phyloP scores from a whole-genome alignment of 2,888 invertebrate species.

The Dione vanillae region DNA sequence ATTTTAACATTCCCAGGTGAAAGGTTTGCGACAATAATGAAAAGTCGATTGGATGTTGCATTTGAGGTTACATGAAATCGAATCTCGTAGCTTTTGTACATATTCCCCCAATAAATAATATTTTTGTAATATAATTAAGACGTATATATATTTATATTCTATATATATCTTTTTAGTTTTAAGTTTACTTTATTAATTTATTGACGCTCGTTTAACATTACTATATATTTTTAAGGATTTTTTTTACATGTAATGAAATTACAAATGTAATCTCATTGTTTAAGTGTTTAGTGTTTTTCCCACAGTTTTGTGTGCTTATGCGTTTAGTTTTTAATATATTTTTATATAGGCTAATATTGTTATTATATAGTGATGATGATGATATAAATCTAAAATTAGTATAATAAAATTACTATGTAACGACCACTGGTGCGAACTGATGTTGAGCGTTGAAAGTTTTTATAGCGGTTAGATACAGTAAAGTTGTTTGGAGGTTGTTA shows the following conservation, averaged over 20 bases:
- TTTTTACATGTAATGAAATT: constrained; percentile 42
- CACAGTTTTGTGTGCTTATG: constrained; percentile 36
- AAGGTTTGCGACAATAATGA: constrained; percentile 49
- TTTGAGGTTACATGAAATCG: constrained; percentile 42
- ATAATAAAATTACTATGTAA: constrained; percentile 67
- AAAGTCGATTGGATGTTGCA: constrained; percentile 26
- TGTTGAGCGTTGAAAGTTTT: constrained; percentile 83
- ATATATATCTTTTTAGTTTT: constrained; percentile 32
- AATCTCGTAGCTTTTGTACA: constrained; percentile 53
- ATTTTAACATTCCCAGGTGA: constrained; percentile 49
- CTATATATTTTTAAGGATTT: background rate
- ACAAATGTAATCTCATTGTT: constrained; percentile 43
- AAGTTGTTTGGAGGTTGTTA: constrained; percentile 78
- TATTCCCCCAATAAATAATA: constrained; percentile 48
- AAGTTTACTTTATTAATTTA: constrained; percentile 44
- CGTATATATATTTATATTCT: constrained; percentile 1
- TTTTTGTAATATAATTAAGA: constrained; percentile 52
- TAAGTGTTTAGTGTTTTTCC: constrained; percentile 12
- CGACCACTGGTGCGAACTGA: constrained; percentile 81
- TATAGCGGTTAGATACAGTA: constrained; percentile 74
- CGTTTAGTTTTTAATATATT: constrained; percentile 70
- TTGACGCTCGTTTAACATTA: constrained; percentile 24
- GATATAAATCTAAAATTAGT: constrained; percentile 57
- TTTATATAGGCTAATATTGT: constrained; percentile 76
- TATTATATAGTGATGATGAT: constrained; percentile 55